Evolutionary conservation across 2,113 vertebrate species (phyloP).

Genomic region (Brachypteracias leptosomus): DNA sequence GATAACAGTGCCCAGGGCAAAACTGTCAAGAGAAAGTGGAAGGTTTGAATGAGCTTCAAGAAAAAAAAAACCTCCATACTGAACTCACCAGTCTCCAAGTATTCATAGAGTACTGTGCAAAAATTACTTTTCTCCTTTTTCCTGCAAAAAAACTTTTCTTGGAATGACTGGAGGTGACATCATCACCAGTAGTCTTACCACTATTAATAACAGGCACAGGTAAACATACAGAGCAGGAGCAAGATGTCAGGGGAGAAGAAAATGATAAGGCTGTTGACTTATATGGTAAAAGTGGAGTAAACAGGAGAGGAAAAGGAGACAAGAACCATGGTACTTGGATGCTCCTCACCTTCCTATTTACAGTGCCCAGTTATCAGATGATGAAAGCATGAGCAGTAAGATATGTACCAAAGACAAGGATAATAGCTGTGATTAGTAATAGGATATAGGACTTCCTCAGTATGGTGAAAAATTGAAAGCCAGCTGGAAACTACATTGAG

Average conservation of each 20-base stretch:
- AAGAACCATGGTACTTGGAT: neutral
- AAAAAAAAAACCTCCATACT: neutral
- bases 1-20: constrained; percentile 9
- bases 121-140: neutral
- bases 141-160: neutral
- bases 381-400: neutral
- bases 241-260: neutral
- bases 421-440: neutral
- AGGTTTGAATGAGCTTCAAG: neutral
- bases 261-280: neutral
- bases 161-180: neutral
- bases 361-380: neutral
- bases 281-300: neutral
- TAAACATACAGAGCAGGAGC: neutral
- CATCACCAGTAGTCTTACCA: neutral
- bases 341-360: neutral
- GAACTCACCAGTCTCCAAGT: neutral
- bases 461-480: neutral
- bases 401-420: neutral
- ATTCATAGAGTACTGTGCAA: neutral
- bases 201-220: neutral
- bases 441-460: neutral
- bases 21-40: constrained; percentile 26
- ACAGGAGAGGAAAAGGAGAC: neutral
- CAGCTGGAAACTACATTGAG: neutral